These are phyloP conservation scores for Chlorodrepanis virens DNA, from an alignment of 2,113 vertebrate species.

Conservation along the genomic window DNA sequence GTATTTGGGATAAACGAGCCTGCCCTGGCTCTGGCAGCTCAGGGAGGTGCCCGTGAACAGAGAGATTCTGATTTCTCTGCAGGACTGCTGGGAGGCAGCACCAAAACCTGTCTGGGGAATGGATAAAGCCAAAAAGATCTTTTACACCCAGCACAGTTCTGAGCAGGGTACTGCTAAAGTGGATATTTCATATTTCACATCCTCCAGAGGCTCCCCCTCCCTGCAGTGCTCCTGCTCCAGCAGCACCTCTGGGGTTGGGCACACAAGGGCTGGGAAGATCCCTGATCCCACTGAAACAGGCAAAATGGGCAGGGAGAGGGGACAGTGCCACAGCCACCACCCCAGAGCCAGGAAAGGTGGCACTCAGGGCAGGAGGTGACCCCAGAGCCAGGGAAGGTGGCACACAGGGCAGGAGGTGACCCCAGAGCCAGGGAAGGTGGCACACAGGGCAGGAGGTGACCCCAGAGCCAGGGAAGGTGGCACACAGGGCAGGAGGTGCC, in stretches of 20 bases:
- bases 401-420: too few species aligned
- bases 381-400: too few species aligned
- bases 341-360: neutral
- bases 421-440: too few species aligned
- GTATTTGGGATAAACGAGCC: neutral
- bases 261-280: neutral
- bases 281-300: neutral
- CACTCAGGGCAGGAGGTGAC: too few species aligned
- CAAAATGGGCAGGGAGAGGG: neutral
- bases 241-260: neutral
- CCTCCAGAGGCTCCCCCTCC: fast-evolving
- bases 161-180: neutral
- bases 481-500: too few species aligned
- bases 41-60: neutral
- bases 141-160: fast-evolving
- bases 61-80: neutral
- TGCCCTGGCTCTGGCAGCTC: neutral
- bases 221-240: fast-evolving
- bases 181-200: fast-evolving
- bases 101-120: neutral
- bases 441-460: too few species aligned
- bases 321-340: fast-evolving
- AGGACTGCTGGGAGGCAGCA: neutral
- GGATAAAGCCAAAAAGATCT: neutral
- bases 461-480: too few species aligned